A percentile compares a stretch with the other conserved stretches of the same genome.
phyloP scores from a whole-genome alignment of 2,113 vertebrate genomes.

The Takifugu flavidus region DNA sequence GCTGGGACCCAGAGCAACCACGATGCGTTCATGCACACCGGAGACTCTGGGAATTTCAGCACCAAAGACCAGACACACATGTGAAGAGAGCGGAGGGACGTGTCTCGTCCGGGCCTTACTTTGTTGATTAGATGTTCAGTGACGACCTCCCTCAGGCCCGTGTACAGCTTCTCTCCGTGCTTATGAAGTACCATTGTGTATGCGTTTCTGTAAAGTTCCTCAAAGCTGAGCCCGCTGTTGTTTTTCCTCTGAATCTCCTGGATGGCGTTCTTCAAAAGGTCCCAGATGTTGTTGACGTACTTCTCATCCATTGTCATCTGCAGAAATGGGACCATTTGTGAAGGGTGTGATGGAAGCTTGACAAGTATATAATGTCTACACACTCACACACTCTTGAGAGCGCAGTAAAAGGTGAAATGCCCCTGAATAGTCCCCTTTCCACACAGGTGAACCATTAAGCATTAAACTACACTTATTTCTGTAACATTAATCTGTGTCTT shows the following conservation, averaged over 20 bases:
- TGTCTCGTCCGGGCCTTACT: constrained; percentile 72
- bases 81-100: too few relatives aligned
- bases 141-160: constrained; percentile 96
- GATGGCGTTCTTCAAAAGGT: constrained; percentile 98
- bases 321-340: constrained; percentile 37
- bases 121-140: constrained; percentile 99
- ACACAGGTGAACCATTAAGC: too few relatives aligned
- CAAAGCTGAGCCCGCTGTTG: constrained; percentile 98
- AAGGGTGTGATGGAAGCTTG: not conserved
- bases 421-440: too few relatives aligned
- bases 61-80: too few relatives aligned
- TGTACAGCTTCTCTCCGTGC: constrained; percentile 98
- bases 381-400: too few relatives aligned
- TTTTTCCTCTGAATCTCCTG: constrained; percentile 99
- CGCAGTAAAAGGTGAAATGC: too few relatives aligned
- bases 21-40: not conserved
- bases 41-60: too few relatives aligned
- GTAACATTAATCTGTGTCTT: too few relatives aligned
- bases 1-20: not conserved
- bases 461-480: too few relatives aligned
- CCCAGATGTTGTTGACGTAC: constrained; percentile 99
- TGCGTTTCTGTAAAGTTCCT: constrained; percentile 98
- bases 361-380: too few relatives aligned
- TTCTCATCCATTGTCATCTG: constrained; percentile 99
- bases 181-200: constrained; percentile 99